Conservation (phyloP, 2,888 invertebrate species). For the Drosophila cognata region DNA sequence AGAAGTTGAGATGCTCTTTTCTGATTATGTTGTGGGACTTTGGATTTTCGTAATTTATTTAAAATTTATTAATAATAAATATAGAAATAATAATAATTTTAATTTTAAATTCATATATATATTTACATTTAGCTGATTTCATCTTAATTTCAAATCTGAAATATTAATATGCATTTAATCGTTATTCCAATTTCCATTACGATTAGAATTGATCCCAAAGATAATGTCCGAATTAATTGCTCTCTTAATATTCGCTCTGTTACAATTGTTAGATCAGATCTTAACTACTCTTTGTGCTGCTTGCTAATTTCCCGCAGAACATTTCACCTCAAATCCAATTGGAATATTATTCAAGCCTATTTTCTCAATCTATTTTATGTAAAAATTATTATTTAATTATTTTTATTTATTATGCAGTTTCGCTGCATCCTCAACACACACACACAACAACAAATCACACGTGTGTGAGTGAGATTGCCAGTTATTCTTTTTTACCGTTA, state of each 20-base stretch:
- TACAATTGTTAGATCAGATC: conserved; percentile 9
- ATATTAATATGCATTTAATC: background rate
- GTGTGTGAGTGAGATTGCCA: conserved; percentile 22
- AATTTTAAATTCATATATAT: background rate
- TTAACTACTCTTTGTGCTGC: background rate
- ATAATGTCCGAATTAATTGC: background rate
- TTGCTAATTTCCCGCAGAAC: background rate
- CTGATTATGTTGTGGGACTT: background rate
- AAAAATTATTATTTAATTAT: conserved; percentile 2
- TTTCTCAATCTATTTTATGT: background rate
- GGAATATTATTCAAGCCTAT: conserved; percentile 1
- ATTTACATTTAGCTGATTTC: background rate
- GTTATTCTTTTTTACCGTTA: conserved; percentile 58
- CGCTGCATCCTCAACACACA: conserved; percentile 23
- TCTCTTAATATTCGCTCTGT: background rate
- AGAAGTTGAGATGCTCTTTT: background rate
- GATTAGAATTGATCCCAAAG: background rate
- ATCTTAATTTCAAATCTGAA: background rate
- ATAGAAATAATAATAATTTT: background rate
- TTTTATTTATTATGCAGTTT: conserved; percentile 31
- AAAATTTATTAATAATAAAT: background rate
- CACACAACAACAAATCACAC: conserved; percentile 28
- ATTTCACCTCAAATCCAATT: background rate
- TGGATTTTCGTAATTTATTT: background rate
- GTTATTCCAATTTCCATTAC: background rate